Conservation (phyloP, 2,113 vertebrate genomes). For the Patagioenas fasciata region DNA sequence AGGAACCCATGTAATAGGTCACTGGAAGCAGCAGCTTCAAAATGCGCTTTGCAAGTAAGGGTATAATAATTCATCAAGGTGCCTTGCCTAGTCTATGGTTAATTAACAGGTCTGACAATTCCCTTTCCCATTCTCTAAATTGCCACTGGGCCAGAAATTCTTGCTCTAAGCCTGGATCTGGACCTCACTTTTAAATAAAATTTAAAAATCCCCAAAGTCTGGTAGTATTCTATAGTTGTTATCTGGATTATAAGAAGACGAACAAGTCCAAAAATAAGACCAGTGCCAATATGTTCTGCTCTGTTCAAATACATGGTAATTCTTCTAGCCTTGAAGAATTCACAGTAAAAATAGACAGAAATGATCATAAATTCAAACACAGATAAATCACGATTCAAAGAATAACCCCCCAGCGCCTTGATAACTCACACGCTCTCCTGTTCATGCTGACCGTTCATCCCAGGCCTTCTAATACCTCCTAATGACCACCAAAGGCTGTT, state of each 20-base stretch:
- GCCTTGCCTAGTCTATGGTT: neutral
- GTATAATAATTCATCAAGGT: rapidly evolving
- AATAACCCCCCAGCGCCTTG: neutral
- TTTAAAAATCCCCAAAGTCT: neutral
- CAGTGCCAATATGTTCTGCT: neutral
- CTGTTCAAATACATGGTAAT: neutral
- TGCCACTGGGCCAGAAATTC: neutral
- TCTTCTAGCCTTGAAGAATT: neutral
- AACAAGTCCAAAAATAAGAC: neutral
- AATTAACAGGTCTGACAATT: neutral
- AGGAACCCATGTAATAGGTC: neutral
- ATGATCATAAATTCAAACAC: neutral
- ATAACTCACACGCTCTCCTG: neutral
- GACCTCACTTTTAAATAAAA: neutral
- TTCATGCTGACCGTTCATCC: rapidly evolving
- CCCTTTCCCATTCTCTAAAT: neutral
- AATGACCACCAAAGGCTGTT: neutral
- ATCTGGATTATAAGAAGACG: neutral
- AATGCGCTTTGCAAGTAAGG: neutral
- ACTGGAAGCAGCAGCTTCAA: neutral
- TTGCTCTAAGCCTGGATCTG: neutral
- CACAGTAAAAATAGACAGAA: neutral
- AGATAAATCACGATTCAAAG: neutral
- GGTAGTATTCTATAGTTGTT: neutral
- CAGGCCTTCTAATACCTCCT: neutral